Evolutionary conservation across 2,797 vertebrate genomes (phyloP).

Genomic region (Sebastes vulpes): DNA sequence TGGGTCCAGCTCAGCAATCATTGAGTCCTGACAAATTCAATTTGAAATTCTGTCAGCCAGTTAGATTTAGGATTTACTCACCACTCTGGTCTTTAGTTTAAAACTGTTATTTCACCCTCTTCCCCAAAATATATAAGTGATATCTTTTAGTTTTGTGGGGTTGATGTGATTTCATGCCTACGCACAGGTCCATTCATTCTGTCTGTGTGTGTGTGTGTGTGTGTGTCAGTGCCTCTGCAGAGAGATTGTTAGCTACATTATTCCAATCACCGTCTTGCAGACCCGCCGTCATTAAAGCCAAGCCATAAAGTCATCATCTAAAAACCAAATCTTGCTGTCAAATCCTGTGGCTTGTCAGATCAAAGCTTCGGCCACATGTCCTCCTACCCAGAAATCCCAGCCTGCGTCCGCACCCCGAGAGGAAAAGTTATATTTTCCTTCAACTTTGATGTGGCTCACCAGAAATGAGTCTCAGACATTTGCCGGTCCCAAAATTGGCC

Average conservation of each 20-base stretch:
- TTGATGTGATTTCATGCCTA: conserved; percentile 23
- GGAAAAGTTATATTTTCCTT: conserved; percentile 76
- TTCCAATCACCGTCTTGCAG: conserved; percentile 37
- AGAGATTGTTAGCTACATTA: conserved; percentile 27
- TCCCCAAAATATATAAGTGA: not conserved
- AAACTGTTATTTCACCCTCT: conserved; percentile 12
- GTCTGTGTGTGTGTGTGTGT: not conserved
- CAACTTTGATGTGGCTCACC: conserved; percentile 81
- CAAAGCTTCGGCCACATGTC: conserved; percentile 78
- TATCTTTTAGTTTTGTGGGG: conserved; percentile 1
- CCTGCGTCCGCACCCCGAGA: conserved; percentile 74
- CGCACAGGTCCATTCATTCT: conserved; percentile 2
- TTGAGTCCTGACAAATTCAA: not conserved
- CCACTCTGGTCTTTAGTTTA: not conserved
- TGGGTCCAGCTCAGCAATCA: not conserved
- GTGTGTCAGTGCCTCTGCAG: not conserved
- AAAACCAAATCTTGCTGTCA: conserved; percentile 68
- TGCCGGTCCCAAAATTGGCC: conserved; percentile 55
- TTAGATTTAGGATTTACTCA: not conserved
- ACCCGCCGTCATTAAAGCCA: conserved; percentile 27
- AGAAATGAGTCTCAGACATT: conserved; percentile 74
- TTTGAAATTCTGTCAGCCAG: not conserved
- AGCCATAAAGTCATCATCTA: conserved; percentile 67
- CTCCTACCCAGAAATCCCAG: conserved; percentile 53
- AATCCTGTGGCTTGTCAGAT: conserved; percentile 70